Percentiles rank a stretch among this genome's conserved stretches.
phyloP scores from a whole-genome alignment of 2,797 vertebrate genomes.

The Coilia nasus region DNA sequence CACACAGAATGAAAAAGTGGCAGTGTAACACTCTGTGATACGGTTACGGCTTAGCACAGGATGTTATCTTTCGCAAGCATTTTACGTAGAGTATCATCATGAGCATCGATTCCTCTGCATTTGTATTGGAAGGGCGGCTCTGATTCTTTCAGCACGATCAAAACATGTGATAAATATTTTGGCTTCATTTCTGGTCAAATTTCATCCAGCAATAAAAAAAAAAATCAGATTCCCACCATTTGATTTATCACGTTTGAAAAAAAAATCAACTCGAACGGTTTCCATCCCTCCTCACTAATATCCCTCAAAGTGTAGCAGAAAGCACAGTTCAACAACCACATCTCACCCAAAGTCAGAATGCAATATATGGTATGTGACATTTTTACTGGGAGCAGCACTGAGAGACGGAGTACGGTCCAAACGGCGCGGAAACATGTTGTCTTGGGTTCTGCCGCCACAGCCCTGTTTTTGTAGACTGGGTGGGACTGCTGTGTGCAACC shows the following conservation, averaged over 20 bases:
- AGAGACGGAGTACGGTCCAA: not conserved
- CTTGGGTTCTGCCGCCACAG: not conserved
- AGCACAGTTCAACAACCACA: not conserved
- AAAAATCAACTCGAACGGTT: not conserved
- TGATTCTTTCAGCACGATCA: not conserved
- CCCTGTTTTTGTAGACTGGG: slow-evolving; percentile 5
- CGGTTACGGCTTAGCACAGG: not conserved
- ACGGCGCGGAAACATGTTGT: slow-evolving; percentile 3
- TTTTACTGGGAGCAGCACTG: slow-evolving; percentile 6
- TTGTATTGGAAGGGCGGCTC: not conserved
- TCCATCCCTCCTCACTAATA: not conserved
- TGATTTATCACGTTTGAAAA: not conserved
- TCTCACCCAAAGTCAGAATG: not conserved
- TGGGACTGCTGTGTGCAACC: not conserved
- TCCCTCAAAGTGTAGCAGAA: not conserved
- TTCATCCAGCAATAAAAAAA: not conserved
- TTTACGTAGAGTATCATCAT: not conserved
- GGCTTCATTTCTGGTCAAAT: not conserved
- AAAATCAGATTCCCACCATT: not conserved
- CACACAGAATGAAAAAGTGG: not conserved
- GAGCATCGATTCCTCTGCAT: not conserved
- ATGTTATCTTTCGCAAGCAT: not conserved
- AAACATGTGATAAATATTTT: not conserved
- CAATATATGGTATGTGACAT: slow-evolving; percentile 1
- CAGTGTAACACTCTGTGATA: not conserved